Evolutionary conservation across 2,888 invertebrate genomes (phyloP).

Genomic region (Muscina levida): DNA sequence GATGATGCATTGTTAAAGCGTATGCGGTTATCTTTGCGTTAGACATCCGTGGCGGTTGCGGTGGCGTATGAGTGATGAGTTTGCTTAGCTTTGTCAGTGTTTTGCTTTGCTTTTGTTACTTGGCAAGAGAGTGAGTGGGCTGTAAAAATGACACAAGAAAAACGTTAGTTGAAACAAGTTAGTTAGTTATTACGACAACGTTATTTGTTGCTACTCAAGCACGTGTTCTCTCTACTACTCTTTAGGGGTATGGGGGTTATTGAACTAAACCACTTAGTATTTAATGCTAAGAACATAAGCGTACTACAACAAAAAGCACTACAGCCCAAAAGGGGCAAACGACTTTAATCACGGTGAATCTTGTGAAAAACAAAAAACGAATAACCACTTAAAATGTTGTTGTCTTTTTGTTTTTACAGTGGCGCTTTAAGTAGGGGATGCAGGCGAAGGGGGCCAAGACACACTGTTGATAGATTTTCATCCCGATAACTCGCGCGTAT

Average conservation of each 20-base stretch:
- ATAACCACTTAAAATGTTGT: slow-evolving; percentile 41
- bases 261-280: slow-evolving; percentile 46
- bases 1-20: slow-evolving; percentile 35
- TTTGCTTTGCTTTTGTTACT: slow-evolving; percentile 22
- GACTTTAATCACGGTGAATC: slow-evolving; percentile 3
- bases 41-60: slow-evolving; percentile 38
- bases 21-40: slow-evolving; percentile 14
- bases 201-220: slow-evolving; percentile 25
- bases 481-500: slow-evolving; percentile 52
- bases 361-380: slow-evolving; percentile 6
- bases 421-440: too few species aligned
- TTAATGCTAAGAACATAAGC: slow-evolving; percentile 24
- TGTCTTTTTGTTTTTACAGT: slow-evolving; percentile 31
- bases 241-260: slow-evolving; percentile 35
- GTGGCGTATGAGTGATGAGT: slow-evolving; percentile 44
- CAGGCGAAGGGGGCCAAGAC: background rate
- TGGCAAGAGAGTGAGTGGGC: background rate
- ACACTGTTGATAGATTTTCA: slow-evolving; percentile 31
- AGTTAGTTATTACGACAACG: too few species aligned
- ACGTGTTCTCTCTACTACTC: slow-evolving; percentile 35
- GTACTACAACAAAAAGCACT: slow-evolving; percentile 20
- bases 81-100: slow-evolving; percentile 9
- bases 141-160: slow-evolving; percentile 20
- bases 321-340: slow-evolving; percentile 12
- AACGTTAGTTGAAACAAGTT: background rate